phyloP scores from a whole-genome alignment of 2,113 vertebrate genomes.

The Pardalotus punctatus region DNA sequence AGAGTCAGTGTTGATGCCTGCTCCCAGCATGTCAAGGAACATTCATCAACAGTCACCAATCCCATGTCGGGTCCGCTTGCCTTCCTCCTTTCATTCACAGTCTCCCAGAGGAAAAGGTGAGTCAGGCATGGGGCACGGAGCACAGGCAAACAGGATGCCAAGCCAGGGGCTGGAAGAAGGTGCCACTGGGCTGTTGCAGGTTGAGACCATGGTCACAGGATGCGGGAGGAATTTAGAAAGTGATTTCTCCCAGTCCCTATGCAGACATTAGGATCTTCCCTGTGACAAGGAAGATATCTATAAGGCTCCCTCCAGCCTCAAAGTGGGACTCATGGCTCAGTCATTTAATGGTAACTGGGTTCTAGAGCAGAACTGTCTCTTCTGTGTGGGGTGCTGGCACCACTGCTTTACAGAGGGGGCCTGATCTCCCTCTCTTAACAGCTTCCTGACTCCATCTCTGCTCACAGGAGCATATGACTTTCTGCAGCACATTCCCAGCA shows the following conservation, averaged over 20 bases:
- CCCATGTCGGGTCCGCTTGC: rapidly evolving
- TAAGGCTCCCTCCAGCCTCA: background rate
- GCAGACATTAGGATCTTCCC: background rate
- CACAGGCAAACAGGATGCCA: background rate
- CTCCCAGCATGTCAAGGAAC: rapidly evolving
- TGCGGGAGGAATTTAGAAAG: background rate
- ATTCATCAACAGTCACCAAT: background rate
- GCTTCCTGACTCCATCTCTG: background rate
- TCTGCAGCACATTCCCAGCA: background rate
- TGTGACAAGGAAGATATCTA: background rate
- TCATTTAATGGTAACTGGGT: background rate
- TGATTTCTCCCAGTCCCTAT: background rate
- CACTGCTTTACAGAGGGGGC: background rate
- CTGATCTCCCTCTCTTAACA: background rate
- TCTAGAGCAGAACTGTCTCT: background rate
- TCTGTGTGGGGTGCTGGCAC: background rate
- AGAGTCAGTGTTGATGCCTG: background rate
- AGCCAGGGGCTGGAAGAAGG: background rate
- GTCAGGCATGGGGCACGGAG: rapidly evolving
- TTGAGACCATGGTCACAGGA: background rate
- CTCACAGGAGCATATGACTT: background rate
- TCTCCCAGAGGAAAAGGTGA: background rate
- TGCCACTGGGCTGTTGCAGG: too few species aligned
- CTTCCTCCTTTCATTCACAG: background rate
- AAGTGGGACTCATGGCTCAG: background rate